Evolutionary conservation across 2,113 vertebrate species (phyloP), one percentile per base, ranked within the genome.

Genomic region (Malurus elegans): DNA sequence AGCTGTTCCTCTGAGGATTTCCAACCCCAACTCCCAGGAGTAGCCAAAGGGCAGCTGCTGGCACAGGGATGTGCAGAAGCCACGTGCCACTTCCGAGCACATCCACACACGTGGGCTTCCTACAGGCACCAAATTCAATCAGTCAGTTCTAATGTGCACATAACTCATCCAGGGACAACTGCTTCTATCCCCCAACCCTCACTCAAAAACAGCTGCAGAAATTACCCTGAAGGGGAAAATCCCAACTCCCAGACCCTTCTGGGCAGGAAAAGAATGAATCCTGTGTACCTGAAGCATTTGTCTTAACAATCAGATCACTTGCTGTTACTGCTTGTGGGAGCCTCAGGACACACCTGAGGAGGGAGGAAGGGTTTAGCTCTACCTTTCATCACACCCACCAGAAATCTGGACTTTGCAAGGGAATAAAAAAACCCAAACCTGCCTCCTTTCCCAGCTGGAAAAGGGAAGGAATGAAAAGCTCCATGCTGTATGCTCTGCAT

Each of bases 71-170:
- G 23, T 28, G 20, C 67, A 15, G 62, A 3, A 2, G 2, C n/a
- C 25, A 10, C 0, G 1, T 4, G 47, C 20, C 4, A 3, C 34
- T 10, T 34, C 53, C 3, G 0, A 66, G 26, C 42, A 71, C 7
- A 0, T 48, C n/a, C 0, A 3, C 25, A 21, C 21, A 14, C 0
- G 0, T 1, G 8, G 23, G 4, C 44, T 24, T 40, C 88, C 79
- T 21, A 4, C 0, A 9, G 44, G n/a, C 21, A 13, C 34, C 25
- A 2, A 10, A 65, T n/a, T 66, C 58, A 0, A 64, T 26, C 76
- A 32, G 20, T 14, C 50, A n/a, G 20, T 17, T 25, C 47, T 61
- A 75, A 45, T 3, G 0, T 0, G 10, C n/a, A 20, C 18, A 0
- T 3, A 14, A 50, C 9, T 47, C 26, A n/a, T 3, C 20, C 8